Evolutionary conservation across 1,140 invertebrate genomes (phyloP).

Genomic region (Megathymus violae): DNA sequence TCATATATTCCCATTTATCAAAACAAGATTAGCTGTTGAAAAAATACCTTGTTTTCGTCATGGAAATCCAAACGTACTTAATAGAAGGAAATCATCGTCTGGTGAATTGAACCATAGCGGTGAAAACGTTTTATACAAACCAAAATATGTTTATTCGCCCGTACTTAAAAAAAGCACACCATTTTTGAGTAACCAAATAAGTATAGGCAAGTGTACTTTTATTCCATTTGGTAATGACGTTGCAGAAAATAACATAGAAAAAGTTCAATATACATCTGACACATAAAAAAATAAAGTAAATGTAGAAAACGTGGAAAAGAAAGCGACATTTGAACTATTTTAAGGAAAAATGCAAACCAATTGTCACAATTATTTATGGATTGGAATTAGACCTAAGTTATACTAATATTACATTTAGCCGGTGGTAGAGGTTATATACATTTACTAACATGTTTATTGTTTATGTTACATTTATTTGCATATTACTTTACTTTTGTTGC

Average conservation of each 20-base stretch:
- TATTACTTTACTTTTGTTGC: conserved; percentile 69
- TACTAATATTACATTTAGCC: conserved; percentile 39
- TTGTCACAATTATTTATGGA: conserved; percentile 50
- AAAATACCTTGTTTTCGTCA: conserved; percentile 56
- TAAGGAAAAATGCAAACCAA: conserved; percentile 49
- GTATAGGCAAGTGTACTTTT: conserved; percentile 9
- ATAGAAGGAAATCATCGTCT: conserved; percentile 22
- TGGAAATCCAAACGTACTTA: conserved; percentile 35
- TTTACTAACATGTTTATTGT: conserved; percentile 42
- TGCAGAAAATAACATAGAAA: neutral
- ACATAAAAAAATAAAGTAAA: conserved; percentile 4
- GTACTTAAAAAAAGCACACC: neutral
- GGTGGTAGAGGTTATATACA: conserved; percentile 48
- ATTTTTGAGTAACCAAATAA: neutral
- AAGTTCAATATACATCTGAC: neutral
- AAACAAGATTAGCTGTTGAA: conserved; percentile 44
- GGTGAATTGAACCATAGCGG: conserved; percentile 50
- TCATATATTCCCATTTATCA: conserved; percentile 51
- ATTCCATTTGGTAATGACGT: conserved; percentile 19
- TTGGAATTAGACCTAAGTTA: conserved; percentile 39
- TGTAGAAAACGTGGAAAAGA: neutral
- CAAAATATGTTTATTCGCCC: neutral
- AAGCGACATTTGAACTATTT: conserved; percentile 15
- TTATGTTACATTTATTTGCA: conserved; percentile 44
- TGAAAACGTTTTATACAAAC: conserved; percentile 42